Evolutionary conservation across 2,113 vertebrate species (phyloP), one percentile per base, ranked within the genome.

Genomic region (Chrysemys picta): DNA sequence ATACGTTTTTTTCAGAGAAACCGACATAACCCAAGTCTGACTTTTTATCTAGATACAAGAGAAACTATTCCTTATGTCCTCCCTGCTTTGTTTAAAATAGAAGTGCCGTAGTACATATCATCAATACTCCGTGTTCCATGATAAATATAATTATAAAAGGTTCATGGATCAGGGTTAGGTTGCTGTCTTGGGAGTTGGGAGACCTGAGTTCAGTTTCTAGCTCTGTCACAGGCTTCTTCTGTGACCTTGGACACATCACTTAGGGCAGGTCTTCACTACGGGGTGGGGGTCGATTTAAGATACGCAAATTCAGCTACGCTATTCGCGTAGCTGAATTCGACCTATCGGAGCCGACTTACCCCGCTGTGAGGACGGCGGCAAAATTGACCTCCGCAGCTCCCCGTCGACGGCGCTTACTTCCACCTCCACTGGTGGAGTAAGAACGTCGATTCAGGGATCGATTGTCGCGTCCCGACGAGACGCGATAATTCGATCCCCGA

Each of bases 61-160:
- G 79, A 53, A 94, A 62, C 54, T 42, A 79, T 52, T 85, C 35
- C 19, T 90, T 89, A 52, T 69, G 47, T 4, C 76, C 79, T 84
- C 10, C 3, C 4, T n/a, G 2, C 27, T 82, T 86, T 82, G 31
- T 49, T 89, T 94, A 53, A 91, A 93, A 5, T 84, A 89, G 90
- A 69, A 25, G 62, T 31, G 31, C 72, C 88, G 62, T 75, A 90
- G 53, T 78, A 7, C 76, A 54, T 19, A 90, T 89, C 8, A 62
- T 95, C 96, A 88, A 75, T 97, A 83, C 35, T 93, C 47, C 17
- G 91, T 89, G 35, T 97, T 97, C 79, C 86, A 85, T 84, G 56
- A 95, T 96, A 95, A 93, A 82, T 88, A 45, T 84, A 87, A 76
- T 89, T 87, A 93, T 95, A 62, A 29, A 56, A 59, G 52, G 84